Evolutionary conservation across 2,113 vertebrate species (phyloP).

Genomic region (Bungarus multicinctus): DNA sequence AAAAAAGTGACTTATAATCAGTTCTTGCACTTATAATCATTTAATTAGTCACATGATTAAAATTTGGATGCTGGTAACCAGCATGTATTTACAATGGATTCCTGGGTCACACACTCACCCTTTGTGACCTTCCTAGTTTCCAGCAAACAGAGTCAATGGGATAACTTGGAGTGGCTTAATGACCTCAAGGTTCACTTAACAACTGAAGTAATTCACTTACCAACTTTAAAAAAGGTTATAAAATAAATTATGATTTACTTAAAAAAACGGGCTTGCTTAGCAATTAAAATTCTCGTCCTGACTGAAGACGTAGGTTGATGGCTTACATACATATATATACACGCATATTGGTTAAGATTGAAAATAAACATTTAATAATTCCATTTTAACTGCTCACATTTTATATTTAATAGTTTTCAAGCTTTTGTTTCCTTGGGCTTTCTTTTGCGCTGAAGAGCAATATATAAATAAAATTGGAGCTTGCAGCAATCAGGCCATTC

Average conservation of each 20-base stretch:
- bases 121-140: background rate
- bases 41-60: background rate
- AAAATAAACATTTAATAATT: background rate
- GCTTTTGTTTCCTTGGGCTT: background rate
- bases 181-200: background rate
- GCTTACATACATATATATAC: background rate
- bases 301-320: background rate
- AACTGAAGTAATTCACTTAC: background rate
- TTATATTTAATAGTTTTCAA: background rate
- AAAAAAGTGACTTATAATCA: background rate
- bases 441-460: background rate
- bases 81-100: background rate
- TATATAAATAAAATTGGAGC: background rate
- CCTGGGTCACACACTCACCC: background rate
- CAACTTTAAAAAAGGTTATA: background rate
- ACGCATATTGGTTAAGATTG: background rate
- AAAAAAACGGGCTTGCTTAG: background rate
- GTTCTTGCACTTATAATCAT: background rate
- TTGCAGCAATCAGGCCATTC: background rate
- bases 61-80: background rate
- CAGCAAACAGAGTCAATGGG: background rate
- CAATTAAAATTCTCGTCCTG: background rate
- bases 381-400: background rate
- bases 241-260: background rate
- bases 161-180: background rate